These are phyloP conservation scores for Porites cylindrica DNA, from an alignment of 92 coral and sea anemone species.

Conservation along the genomic window DNA sequence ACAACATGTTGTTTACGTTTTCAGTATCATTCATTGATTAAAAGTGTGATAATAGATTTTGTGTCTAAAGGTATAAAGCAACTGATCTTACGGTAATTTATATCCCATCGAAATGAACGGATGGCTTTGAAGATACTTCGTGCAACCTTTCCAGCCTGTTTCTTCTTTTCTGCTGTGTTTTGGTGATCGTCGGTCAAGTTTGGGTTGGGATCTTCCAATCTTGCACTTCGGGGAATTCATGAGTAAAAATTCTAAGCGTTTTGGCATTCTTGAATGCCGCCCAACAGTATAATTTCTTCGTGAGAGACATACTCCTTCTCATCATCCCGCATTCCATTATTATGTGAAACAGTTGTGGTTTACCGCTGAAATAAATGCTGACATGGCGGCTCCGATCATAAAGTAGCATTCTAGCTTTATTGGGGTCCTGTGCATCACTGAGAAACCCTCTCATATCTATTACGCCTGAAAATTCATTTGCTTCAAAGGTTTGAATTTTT, in stretches of 20 bases:
- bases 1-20: too few species aligned
- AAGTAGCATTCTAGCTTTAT: background rate
- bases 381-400: constrained; percentile 30
- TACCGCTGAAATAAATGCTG: background rate
- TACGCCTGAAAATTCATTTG: background rate
- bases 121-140: too few species aligned
- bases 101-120: too few species aligned
- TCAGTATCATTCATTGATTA: too few species aligned
- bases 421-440: background rate
- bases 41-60: too few species aligned
- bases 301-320: background rate
- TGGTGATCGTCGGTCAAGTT: too few species aligned
- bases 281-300: constrained; percentile 29
- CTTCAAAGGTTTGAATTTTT: constrained; percentile 39
- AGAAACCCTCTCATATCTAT: constrained; percentile 14
- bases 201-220: background rate
- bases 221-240: constrained; percentile 32
- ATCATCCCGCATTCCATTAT: constrained; percentile 33
- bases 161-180: too few species aligned
- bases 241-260: constrained; percentile 30
- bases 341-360: constrained; percentile 22
- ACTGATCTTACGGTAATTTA: too few species aligned
- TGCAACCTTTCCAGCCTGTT: too few species aligned
- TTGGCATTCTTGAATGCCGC: constrained; percentile 15
- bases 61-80: too few species aligned